Evolutionary conservation across 35 echinoderm and acorn worm genomes (phyloP).

Genomic region (Heliocidaris erythrogramma): DNA sequence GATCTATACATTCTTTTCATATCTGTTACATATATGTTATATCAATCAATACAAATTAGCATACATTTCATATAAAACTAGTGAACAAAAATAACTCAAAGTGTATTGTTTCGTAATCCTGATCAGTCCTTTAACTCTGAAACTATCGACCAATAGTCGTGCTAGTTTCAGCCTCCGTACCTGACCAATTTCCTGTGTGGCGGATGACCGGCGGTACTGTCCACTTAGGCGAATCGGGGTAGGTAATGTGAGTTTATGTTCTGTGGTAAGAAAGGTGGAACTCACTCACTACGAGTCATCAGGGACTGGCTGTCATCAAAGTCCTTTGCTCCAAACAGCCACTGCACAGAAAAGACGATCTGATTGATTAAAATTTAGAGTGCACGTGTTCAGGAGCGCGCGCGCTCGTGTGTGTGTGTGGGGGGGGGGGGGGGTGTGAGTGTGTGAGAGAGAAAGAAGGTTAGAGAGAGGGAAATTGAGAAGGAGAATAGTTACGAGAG

Average conservation of each 20-base stretch:
- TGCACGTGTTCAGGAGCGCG: not conserved
- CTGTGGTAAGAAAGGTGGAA: not conserved
- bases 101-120: too few species aligned
- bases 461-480: not conserved
- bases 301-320: not conserved
- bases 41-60: too few species aligned
- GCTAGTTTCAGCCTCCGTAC: not conserved
- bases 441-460: too few species aligned
- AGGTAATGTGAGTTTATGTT: slow-evolving; percentile 12
- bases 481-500: not conserved
- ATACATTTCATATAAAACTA: too few species aligned
- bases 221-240: not conserved
- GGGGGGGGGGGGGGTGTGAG: too few species aligned
- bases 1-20: too few species aligned
- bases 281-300: not conserved
- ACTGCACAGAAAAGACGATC: not conserved
- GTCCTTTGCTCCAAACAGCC: not conserved
- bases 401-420: too few species aligned
- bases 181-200: not conserved
- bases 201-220: not conserved
- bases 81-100: too few species aligned
- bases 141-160: too few species aligned
- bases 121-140: too few species aligned
- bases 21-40: too few species aligned
- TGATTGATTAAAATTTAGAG: not conserved